These are phyloP conservation scores for Eueremaeus valkanovi DNA, from an alignment of 2,888 invertebrate species.

Conservation along the genomic window DNA sequence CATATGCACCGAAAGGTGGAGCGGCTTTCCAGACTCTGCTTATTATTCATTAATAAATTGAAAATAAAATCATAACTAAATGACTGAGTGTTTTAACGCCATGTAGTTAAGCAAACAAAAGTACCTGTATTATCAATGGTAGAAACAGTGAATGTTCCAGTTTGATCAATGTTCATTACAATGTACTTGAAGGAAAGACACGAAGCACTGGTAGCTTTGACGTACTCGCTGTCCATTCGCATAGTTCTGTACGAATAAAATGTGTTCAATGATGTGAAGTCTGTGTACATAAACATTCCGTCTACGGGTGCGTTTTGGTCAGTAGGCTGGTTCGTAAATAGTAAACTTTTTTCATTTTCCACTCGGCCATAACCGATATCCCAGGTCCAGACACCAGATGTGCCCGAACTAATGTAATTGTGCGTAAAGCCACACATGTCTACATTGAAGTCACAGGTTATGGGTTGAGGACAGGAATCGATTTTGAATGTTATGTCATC, in stretches of 20 bases:
- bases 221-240: slow-evolving; percentile 2
- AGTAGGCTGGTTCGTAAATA: neutral
- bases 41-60: neutral
- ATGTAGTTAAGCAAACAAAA: neutral
- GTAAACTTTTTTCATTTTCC: neutral
- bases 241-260: neutral
- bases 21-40: too few species aligned
- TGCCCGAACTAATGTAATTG: neutral
- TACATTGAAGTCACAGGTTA: slow-evolving; percentile 5
- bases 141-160: neutral
- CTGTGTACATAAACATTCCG: slow-evolving; percentile 5
- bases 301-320: neutral
- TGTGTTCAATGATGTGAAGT: neutral
- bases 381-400: neutral
- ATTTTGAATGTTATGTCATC: neutral
- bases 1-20: too few species aligned
- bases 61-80: neutral
- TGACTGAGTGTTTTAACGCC: too few species aligned
- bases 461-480: neutral
- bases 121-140: neutral
- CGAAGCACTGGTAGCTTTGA: neutral
- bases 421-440: neutral
- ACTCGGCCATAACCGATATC: slow-evolving; percentile 4
- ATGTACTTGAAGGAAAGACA: slow-evolving; percentile 9
- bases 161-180: neutral